Evolutionary conservation across 2,113 vertebrate genomes (phyloP).

Genomic region (Romanogobio albipinnatus): DNA sequence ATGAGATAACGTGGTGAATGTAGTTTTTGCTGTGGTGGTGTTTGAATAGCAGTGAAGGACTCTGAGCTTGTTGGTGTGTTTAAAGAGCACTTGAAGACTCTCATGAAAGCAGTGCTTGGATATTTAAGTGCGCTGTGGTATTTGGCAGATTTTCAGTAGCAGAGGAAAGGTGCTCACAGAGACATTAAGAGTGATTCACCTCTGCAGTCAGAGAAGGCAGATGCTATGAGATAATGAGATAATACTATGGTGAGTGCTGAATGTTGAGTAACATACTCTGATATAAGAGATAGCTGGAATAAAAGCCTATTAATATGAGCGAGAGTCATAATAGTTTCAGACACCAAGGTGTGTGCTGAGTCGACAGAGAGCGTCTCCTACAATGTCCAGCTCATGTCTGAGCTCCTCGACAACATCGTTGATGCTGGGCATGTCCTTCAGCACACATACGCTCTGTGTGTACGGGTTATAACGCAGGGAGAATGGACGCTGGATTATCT

Average conservation of each 20-base stretch:
- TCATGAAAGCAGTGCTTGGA: constrained; percentile 23
- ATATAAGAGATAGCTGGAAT: constrained; percentile 1
- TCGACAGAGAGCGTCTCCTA: constrained; percentile 87
- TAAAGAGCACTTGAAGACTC: neutral
- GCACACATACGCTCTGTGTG: constrained; percentile 89
- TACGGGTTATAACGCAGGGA: constrained; percentile 94
- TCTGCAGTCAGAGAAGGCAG: constrained; percentile 17
- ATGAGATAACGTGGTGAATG: neutral
- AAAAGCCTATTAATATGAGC: constrained; percentile 9
- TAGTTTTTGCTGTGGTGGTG: neutral
- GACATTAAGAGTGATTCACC: neutral
- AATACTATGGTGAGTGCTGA: neutral
- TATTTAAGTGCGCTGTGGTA: neutral
- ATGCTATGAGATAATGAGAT: neutral
- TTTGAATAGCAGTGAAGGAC: neutral
- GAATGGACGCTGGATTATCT: constrained; percentile 94
- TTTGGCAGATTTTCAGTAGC: neutral
- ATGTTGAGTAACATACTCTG: constrained; percentile 22
- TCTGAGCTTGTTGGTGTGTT: neutral
- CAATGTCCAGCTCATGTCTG: constrained; percentile 87
- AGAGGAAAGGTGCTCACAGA: constrained; percentile 16
- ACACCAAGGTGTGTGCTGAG: constrained; percentile 85
- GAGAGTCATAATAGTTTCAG: constrained; percentile 65
- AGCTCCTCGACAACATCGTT: constrained; percentile 87
- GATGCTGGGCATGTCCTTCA: constrained; percentile 90